These are phyloP conservation scores for Drosophila kanekoi DNA, from an alignment of 2,888 invertebrate species.

Conservation along the genomic window DNA sequence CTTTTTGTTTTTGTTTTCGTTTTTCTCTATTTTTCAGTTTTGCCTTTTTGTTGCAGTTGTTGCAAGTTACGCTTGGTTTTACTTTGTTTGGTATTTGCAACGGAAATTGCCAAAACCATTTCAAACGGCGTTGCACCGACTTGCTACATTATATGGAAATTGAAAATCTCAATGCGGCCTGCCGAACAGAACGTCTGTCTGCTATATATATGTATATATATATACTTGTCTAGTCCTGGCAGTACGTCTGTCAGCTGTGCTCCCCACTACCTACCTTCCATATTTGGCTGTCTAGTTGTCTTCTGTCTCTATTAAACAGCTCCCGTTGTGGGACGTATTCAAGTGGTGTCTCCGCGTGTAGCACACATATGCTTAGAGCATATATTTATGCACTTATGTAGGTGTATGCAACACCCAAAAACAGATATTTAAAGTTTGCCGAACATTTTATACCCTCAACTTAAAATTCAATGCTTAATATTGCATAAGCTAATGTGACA, in stretches of 20 bases:
- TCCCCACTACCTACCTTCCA: background rate
- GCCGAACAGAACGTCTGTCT: constrained; percentile 4
- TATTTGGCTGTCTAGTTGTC: background rate
- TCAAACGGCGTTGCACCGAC: constrained; percentile 27
- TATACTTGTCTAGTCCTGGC: background rate
- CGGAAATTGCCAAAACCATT: constrained; percentile 63
- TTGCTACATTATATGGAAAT: constrained; percentile 58
- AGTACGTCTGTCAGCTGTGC: background rate
- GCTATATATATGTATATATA: background rate
- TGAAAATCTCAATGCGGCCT: constrained; percentile 56
- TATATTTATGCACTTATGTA: too few relatives aligned
- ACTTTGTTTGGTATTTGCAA: constrained; percentile 55
- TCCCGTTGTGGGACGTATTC: constrained; percentile 2
- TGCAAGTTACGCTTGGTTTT: constrained; percentile 36
- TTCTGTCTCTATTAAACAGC: constrained; percentile 13
- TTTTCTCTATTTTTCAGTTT: too few relatives aligned
- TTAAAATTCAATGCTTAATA: too few relatives aligned
- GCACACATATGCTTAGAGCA: background rate
- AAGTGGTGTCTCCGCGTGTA: constrained; percentile 1
- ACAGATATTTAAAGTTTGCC: too few relatives aligned
- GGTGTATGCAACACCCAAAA: too few relatives aligned
- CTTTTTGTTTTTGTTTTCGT: too few relatives aligned
- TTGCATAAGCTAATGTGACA: too few relatives aligned
- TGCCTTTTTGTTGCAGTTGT: constrained; percentile 14
- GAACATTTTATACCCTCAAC: too few relatives aligned